A percentile compares a stretch with the other conserved stretches of the same genome.
Conservation (phyloP, 92 coral and sea anemone species). For the Siderastrea siderea region DNA sequence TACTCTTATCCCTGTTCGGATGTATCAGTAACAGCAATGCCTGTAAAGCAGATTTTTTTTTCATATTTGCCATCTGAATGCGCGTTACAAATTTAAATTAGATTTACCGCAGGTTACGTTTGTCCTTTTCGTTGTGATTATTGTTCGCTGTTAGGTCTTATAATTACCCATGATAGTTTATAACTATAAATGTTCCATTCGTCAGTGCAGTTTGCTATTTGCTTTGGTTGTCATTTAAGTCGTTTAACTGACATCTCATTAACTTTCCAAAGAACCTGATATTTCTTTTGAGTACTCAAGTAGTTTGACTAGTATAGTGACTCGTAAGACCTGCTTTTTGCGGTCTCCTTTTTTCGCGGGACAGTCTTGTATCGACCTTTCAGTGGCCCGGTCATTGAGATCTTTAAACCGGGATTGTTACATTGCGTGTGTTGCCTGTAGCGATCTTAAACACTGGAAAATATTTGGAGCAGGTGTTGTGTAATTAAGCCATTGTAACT, state of each 20-base stretch:
- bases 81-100: neutral
- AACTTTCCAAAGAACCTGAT: neutral
- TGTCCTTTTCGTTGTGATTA: neutral
- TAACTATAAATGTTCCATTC: neutral
- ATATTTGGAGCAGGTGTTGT: slow-evolving; percentile 11
- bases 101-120: too few species aligned
- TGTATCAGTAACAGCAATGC: neutral
- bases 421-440: slow-evolving; percentile 27
- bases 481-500: slow-evolving; percentile 4
- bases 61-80: neutral
- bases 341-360: neutral
- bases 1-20: too few species aligned
- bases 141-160: neutral
- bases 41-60: neutral
- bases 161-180: neutral
- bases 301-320: slow-evolving; percentile 1
- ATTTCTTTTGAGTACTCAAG: neutral
- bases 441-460: neutral
- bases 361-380: neutral
- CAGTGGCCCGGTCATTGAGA: neutral
- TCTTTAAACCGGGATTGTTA: neutral
- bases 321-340: slow-evolving; percentile 20
- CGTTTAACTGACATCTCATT: neutral
- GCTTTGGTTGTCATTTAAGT: neutral
- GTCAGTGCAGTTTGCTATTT: neutral